Evolutionary conservation across 2,888 invertebrate genomes (phyloP), one percentile per base, ranked within the genome.

Genomic region (Keiferia lycopersicella): DNA sequence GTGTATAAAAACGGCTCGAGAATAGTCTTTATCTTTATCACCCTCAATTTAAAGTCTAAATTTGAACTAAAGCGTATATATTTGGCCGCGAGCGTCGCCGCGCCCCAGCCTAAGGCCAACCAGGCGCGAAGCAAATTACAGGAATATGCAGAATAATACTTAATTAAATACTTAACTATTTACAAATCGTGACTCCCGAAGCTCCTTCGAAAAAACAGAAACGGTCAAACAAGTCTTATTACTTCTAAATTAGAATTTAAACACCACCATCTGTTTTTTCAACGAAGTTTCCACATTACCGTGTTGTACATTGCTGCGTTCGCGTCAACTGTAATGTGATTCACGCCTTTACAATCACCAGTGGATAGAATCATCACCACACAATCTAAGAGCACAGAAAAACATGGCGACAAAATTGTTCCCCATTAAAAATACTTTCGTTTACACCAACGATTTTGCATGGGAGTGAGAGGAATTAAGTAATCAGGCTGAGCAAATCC

Each of bases 111-210:
- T 66, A 53, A 68, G 67, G 66, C 70, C 72, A 62, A 75, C 74
- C 77, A 80, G 88, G 84, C 89, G 89, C 88, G 88, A 89, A 87
- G 81, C 89, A 89, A 78, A 88, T 88, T 87, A 87, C 87, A 87
- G 84, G 73, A 76, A 71, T 77, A 82, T 80, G 83, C 83, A 82
- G 81, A 84, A 74, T 80, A 81, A 84, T 85, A 84, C 86, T 85
- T 86, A 87, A 77, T 77, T 84, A 88, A 86, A 87, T 84, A 88
- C 85, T 83, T 82, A 85, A 80, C 82, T 89, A 89, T 88, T 70
- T 88, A 89, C 88, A 88, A 73, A 76, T 77, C 78, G 70, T 68
- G 68, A 64, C 62, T 64, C 72, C 67, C 20, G 16, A 58, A 38
- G 39, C 58, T 58, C 18, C 16, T 4, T 39, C 3, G 20, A 18